Base-by-base conservation (phyloP, 92 coral and sea anemone species). In the Parazoanthus swiftii region DNA sequence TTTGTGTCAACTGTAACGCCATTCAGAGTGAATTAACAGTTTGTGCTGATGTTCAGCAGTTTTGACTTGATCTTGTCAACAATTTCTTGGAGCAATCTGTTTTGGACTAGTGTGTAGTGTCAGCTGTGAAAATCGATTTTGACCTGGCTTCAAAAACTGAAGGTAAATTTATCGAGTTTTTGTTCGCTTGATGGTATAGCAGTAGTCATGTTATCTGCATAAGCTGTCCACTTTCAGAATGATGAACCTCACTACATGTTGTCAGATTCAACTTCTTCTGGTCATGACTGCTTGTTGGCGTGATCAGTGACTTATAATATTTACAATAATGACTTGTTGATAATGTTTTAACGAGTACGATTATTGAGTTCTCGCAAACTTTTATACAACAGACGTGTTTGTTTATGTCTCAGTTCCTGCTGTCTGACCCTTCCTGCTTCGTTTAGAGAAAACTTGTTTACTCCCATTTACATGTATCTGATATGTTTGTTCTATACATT, bases 21-120 rank as follows among this genome's bases (percentile, higher is more conserved):
- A 21, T 63, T 13, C 72, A 37, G 48, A 38, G 38, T 66, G 56
- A 59, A 81, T 63, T 59, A 10, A 7, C 43, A 77, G 44, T 77
- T 77, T 77, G 37, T 77, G 81, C 70, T 81, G 70, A 37, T 35
- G 72, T 18, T 81, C 72, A 81, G 50, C 85, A 33, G n/a, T 81
- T 37, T 38, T 38, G 21, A 18, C 50, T 81, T 37, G 35, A 48
- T 79, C 74, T 21, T 33, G 13, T 58, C 33, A 6, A 14, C 26
- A 38, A 37, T 54, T 81, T 35, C 67, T 79, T 48, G 21, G 42
- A 50, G 21, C 39, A 16, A 50, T 20, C 23, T 18, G 70, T 5
- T 11, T 6, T 11, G 18, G 20, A 38, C n/a, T 48, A 13, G 16
- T 79, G 59, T 54, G 59, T 54, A 54, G 59, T 14, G 18, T 54